These are phyloP conservation scores for Ariopsis seemanni DNA, from an alignment of 2,113 vertebrate species.

Conservation along the genomic window DNA sequence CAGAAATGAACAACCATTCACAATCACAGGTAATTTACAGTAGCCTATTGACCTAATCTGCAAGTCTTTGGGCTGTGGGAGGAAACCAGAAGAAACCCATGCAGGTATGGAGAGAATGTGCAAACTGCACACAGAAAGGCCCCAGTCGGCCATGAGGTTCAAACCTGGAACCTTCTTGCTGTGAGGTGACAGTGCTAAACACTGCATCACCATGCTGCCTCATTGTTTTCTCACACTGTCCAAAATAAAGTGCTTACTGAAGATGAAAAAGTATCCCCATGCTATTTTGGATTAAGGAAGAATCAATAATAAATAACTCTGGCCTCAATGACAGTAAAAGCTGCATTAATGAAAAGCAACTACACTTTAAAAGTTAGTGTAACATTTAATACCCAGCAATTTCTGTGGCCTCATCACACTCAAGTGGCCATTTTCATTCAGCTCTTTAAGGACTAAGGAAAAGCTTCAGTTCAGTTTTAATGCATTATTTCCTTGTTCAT, in stretches of 20 bases:
- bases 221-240: too few species aligned
- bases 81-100: too few species aligned
- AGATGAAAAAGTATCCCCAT: neutral
- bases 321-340: conserved; percentile 8
- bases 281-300: conserved; percentile 26
- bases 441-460: neutral
- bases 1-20: too few species aligned
- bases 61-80: too few species aligned
- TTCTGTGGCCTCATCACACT: conserved; percentile 21
- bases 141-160: too few species aligned
- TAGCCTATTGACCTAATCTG: too few species aligned
- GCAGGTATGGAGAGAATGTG: too few species aligned
- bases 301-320: conserved; percentile 36
- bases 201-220: too few species aligned
- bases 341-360: conserved; percentile 34
- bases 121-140: too few species aligned
- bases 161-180: too few species aligned
- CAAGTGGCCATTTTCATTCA: conserved; percentile 25
- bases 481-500: neutral
- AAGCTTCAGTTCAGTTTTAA: neutral
- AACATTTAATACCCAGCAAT: conserved; percentile 24
- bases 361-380: conserved; percentile 16
- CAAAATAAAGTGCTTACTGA: neutral
- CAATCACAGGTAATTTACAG: too few species aligned
- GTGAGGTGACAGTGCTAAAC: too few species aligned